Percentiles rank a stretch among this genome's conserved stretches.
Evolutionary conservation across 2,888 invertebrate genomes (phyloP).

Genomic region (Nomada flava): DNA sequence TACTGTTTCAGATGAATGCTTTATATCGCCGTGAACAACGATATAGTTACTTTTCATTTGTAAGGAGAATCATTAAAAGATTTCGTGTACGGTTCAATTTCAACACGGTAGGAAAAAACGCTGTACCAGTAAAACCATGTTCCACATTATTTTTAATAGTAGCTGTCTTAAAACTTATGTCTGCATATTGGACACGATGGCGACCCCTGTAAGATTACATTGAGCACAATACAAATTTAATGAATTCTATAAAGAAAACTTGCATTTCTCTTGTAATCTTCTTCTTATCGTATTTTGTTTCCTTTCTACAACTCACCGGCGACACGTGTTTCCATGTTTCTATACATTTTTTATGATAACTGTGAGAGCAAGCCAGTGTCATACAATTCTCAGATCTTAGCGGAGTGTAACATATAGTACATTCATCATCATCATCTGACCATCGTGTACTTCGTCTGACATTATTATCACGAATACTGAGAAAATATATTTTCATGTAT

Average conservation of each 20-base stretch:
- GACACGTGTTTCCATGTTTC: neutral
- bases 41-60: neutral
- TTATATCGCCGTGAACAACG: too few relatives aligned
- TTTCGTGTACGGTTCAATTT: neutral
- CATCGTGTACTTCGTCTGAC: neutral
- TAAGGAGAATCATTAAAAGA: neutral
- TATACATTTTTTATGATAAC: conserved; percentile 42
- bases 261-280: neutral
- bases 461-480: neutral
- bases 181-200: conserved; percentile 45
- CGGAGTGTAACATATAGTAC: conserved; percentile 33
- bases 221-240: neutral
- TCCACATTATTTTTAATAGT: neutral
- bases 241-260: neutral
- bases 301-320: neutral
- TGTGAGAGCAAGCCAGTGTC: conserved; percentile 13
- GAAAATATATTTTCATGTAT: neutral
- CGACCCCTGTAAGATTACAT: conserved; percentile 11
- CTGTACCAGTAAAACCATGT: neutral
- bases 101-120: conserved; percentile 11
- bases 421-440: neutral
- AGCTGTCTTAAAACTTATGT: neutral
- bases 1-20: too few relatives aligned
- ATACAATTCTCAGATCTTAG: rapidly evolving
- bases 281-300: neutral